Conservation (phyloP, 2,113 vertebrate species). For the Tinamus guttatus region DNA sequence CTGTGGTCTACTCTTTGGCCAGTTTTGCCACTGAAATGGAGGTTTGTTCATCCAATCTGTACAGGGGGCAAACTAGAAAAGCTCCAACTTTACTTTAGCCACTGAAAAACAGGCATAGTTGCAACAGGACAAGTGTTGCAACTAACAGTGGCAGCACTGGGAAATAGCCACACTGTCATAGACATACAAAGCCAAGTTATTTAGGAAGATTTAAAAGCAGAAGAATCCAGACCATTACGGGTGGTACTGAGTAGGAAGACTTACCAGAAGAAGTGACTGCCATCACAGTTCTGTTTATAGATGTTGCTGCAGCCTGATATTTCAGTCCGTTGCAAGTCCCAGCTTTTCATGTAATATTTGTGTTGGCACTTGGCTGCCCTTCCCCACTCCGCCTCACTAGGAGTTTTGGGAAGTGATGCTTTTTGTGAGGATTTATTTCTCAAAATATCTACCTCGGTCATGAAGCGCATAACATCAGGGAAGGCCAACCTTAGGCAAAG, state of each 20-base stretch:
- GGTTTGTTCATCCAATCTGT: neutral
- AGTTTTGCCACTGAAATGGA: neutral
- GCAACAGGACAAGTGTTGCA: neutral
- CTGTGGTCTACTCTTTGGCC: neutral
- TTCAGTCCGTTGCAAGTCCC: neutral
- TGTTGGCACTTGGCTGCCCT: neutral
- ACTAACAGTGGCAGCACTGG: neutral
- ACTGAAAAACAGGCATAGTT: neutral
- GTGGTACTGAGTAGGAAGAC: neutral
- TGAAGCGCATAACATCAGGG: neutral
- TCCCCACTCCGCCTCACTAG: neutral
- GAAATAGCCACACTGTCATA: neutral
- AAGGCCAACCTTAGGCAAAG: neutral
- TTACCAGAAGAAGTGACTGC: neutral
- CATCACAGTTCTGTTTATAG: neutral
- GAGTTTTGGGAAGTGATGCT: slow-evolving; percentile 4
- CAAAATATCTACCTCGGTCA: neutral
- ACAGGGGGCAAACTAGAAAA: neutral
- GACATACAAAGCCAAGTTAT: neutral
- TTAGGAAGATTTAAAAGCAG: neutral
- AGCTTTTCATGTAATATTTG: neutral
- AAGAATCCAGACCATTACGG: neutral
- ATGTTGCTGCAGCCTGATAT: neutral
- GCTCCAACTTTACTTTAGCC: neutral
- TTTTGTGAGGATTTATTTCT: neutral